Base-by-base conservation (phyloP, 2,113 vertebrate genomes). In the Neotragus pygmaeus region DNA sequence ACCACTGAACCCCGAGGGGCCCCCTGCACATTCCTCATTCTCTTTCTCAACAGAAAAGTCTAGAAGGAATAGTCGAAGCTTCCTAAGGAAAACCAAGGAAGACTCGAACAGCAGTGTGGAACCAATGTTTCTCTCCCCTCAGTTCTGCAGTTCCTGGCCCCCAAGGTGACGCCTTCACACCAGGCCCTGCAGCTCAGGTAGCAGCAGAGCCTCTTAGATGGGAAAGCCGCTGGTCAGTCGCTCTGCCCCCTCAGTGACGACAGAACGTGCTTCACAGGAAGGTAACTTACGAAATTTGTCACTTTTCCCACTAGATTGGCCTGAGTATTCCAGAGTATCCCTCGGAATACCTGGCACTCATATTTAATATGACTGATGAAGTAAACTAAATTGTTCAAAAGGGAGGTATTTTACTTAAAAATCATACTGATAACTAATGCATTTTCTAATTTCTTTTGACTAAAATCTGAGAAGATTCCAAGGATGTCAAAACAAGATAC, bases 391-490 rank as follows among this genome's bases (percentile, higher is more conserved):
- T 10, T 12, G 87, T 75, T 58, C 21, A 25, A 45, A n/a, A 91
- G 58, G n/a, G 2, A 36, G 51, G 3, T 77, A 88, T 73, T 81
- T 94, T 57, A 94, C 57, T 92, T 62, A 43, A 94, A 91, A 62
- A 78, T 70, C 4, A 19, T 45, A 88, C 39, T 58, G 17, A 28
- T 94, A 82, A 82, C 60, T 12, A 95, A 77, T 45, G 39, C 1
- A 88, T 43, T 88, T 89, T 94, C 57, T 60, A 73, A 64, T 64
- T 62, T 95, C 45, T 73, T 70, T 47, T 43, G 15, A 83, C 88
- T 96, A 77, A 94, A 88, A 95, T 83, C 33, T 95, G 57, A 57
- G 28, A 94, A 51, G 57, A 96, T 60, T 78, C 57, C 21, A 82
- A 95, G 7, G 45, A 36, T 83, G 5, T 60, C 47, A 87, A 95